Conservation (phyloP, 2,888 invertebrate genomes). For the Eilema griseolum region DNA sequence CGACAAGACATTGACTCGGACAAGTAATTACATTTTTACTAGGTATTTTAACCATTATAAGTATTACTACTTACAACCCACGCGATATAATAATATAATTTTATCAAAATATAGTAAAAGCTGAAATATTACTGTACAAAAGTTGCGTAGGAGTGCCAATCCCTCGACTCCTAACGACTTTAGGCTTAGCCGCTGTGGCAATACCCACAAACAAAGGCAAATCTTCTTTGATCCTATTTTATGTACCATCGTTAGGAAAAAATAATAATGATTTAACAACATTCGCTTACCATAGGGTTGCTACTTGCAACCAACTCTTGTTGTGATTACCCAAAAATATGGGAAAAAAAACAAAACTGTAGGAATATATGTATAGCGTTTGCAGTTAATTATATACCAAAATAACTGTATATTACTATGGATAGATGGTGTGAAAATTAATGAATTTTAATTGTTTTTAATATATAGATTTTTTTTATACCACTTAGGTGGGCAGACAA, state of each 20-base stretch:
- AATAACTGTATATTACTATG: no score
- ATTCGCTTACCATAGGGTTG: constrained; percentile 5
- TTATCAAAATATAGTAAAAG: constrained; percentile 19
- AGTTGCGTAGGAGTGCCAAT: constrained; percentile 33
- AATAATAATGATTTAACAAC: constrained; percentile 49
- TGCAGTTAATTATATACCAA: neutral
- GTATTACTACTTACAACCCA: neutral
- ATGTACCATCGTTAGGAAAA: constrained; percentile 47
- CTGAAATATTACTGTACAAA: constrained; percentile 31
- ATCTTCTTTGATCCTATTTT: constrained; percentile 46
- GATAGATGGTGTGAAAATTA: no score
- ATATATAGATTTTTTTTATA: neutral
- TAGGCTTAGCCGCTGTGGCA: constrained; percentile 36
- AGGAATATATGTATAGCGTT: neutral
- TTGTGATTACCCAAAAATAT: neutral
- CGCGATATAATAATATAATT: no score
- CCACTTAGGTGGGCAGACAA: no score
- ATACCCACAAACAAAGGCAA: constrained; percentile 34
- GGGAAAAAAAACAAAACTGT: neutral
- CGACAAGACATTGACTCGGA: no score
- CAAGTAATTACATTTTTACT: neutral
- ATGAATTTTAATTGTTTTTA: neutral
- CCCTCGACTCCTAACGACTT: constrained; percentile 28
- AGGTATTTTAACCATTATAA: neutral
- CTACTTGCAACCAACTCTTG: neutral